Base-by-base conservation (phyloP, 2,113 vertebrate genomes). In the Diadophis punctatus region DNA sequence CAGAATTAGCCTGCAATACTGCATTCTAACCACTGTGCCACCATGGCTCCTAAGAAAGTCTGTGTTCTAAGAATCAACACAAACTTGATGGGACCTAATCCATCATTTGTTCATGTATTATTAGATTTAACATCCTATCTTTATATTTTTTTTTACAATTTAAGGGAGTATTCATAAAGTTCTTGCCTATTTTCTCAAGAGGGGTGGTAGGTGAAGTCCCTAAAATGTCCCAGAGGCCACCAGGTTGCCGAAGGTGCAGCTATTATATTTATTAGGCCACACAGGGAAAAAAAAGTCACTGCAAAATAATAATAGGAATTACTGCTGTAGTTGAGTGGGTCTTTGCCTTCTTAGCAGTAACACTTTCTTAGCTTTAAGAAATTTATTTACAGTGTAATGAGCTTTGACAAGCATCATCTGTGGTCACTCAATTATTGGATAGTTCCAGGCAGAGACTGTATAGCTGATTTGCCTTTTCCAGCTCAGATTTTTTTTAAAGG, bases 261-360 rank as follows among this genome's bases (percentile, higher is more conserved):
- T 74, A 20, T 74, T 74, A 39, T 74, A 12, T 68, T 68, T 68
- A 68, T 39, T 39, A 39, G n/a, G 14, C 5, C 14, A 68, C 11
- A 27, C 2, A 22, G 23, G 56, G 3, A 3, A 3, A 1, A 5
- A 4, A 12, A 4, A 16, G 14, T 14, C 68, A 34, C 1, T 20
- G n/a, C n/a, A 74, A 74, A 74, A 74, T 34, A 74, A 34, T 34
- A 18, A 14, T 7, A 18, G n/a, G n/a, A 74, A 68, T 74, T 34
- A 34, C 14, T 74, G 63, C 14, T 74, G n/a, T n/a, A 68, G n/a
- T 74, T 34, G n/a, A 34, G n/a, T 1, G 14, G 63, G 14, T n/a
- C 30, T 68, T 68, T 68, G 63, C n/a, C n/a, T 74, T 34, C 30
- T 74, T 74, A 34, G 63, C n/a, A 74, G 63, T 16, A 74, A 74